Conservation (phyloP, 2,888 invertebrate genomes). For the Drosophila mercatorum region DNA sequence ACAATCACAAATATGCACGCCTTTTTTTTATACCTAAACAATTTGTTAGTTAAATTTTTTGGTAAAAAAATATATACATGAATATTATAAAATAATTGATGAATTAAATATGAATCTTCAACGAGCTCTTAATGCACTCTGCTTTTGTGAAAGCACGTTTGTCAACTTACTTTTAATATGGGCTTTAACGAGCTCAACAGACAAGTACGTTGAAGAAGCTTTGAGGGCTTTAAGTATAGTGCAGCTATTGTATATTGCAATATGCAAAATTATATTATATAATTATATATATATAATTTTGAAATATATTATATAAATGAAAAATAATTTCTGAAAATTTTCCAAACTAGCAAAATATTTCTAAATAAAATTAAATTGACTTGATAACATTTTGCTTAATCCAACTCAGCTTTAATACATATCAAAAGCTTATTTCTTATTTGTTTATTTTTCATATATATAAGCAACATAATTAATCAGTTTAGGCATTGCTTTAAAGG, state of each 20-base stretch:
- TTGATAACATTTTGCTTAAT: background rate
- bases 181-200: background rate
- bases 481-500: slow-evolving; percentile 7
- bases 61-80: too few relatives aligned
- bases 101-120: background rate
- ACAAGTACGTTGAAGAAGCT: background rate
- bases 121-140: background rate
- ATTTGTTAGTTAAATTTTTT: background rate
- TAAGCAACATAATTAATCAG: background rate
- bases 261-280: background rate
- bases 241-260: too few relatives aligned
- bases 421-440: background rate
- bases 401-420: background rate
- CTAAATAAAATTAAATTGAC: background rate
- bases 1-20: too few relatives aligned
- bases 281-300: background rate
- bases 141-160: background rate
- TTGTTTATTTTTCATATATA: background rate
- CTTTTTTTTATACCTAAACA: slow-evolving; percentile 4
- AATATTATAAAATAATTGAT: too few relatives aligned
- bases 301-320: background rate
- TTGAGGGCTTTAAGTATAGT: background rate
- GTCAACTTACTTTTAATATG: background rate
- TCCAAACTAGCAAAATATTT: background rate
- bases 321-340: background rate